phyloP scores from a whole-genome alignment of 2,113 vertebrate species.

The Nesoenas mayeri region DNA sequence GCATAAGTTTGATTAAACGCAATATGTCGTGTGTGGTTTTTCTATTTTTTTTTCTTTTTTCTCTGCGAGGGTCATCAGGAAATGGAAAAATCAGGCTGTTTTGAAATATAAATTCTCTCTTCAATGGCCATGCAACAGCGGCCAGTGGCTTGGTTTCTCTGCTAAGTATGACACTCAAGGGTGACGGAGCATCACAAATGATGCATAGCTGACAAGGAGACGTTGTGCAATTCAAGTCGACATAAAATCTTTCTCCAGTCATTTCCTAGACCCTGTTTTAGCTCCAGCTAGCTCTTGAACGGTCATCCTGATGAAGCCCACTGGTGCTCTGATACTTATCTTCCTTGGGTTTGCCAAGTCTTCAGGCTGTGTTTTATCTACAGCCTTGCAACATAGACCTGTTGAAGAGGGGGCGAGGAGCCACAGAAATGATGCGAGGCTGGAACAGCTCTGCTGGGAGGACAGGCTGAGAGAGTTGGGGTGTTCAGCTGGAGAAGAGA shows the following conservation, averaged over 20 bases:
- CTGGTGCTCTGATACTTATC: background rate
- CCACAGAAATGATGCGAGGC: too few relatives aligned
- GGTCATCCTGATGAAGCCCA: accelerated
- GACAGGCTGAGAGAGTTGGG: too few relatives aligned
- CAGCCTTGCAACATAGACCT: too few relatives aligned
- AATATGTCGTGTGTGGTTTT: background rate
- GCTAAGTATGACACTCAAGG: background rate
- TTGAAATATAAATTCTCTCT: background rate
- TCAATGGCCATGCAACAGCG: background rate
- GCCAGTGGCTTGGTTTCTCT: background rate
- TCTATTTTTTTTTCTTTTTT: background rate
- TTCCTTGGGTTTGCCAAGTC: accelerated
- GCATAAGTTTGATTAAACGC: constrained; percentile 32
- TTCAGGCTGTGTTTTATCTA: background rate
- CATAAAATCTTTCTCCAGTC: background rate
- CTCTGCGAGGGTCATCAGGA: background rate
- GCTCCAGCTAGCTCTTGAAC: background rate
- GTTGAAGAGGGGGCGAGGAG: too few relatives aligned
- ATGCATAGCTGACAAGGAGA: background rate
- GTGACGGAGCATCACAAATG: accelerated
- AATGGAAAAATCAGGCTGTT: background rate
- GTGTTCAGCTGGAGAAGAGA: too few relatives aligned
- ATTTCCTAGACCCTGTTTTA: background rate
- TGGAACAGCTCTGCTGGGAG: too few relatives aligned
- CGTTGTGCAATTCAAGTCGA: background rate